These are phyloP conservation scores for Aldabrachelys gigantea DNA, from an alignment of 2,113 vertebrate species.

Conservation along the genomic window DNA sequence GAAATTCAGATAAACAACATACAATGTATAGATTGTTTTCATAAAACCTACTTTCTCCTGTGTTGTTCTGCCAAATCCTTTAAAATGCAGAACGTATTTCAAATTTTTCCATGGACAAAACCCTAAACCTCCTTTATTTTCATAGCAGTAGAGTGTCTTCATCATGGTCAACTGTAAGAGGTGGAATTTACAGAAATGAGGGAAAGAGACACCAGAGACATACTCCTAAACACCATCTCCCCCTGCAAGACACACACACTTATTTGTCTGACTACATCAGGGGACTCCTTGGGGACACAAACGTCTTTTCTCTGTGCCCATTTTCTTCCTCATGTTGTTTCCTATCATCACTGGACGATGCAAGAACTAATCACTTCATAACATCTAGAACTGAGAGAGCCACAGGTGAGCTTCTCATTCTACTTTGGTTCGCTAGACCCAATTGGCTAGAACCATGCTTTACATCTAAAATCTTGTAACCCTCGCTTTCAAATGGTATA, in stretches of 20 bases:
- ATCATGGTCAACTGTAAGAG: background rate
- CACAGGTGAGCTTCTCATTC: background rate
- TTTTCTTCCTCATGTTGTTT: background rate
- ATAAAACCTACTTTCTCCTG: background rate
- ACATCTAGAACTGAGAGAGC: background rate
- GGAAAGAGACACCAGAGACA: background rate
- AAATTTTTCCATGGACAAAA: background rate
- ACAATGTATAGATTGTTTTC: background rate
- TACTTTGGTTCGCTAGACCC: background rate
- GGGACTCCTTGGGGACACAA: background rate
- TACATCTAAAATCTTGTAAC: background rate
- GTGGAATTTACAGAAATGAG: background rate
- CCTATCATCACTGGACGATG: background rate
- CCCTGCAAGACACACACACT: background rate
- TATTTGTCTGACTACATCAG: background rate
- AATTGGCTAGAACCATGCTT: background rate
- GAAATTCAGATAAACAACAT: background rate
- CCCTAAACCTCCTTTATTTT: background rate
- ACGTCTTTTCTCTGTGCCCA: background rate
- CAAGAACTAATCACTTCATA: background rate
- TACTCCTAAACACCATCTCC: background rate
- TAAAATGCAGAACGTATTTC: background rate
- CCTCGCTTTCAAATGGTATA: background rate
- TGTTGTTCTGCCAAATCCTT: background rate
- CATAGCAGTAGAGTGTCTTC: rapidly evolving